Evolutionary conservation across 2,797 vertebrate species (phyloP).

Genomic region (Pseudochirops cupreus): DNA sequence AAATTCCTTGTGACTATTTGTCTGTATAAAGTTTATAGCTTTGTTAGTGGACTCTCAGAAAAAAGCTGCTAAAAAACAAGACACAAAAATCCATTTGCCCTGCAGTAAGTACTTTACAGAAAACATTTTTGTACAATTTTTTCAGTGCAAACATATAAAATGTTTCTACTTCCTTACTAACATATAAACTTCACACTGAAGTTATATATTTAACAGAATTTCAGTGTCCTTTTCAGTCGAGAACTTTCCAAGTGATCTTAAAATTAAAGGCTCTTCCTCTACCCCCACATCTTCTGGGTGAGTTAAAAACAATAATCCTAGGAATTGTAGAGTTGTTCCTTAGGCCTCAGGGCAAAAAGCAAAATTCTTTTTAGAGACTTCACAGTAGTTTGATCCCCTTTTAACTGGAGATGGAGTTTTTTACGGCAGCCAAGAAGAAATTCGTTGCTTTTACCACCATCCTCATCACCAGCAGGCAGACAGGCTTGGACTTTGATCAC

Average conservation of each 20-base stretch:
- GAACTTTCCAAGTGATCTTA: slow-evolving; percentile 55
- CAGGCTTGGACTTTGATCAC: slow-evolving; percentile 41
- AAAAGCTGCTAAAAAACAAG: slow-evolving; percentile 57
- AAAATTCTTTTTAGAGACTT: slow-evolving; percentile 19
- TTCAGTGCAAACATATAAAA: slow-evolving; percentile 2
- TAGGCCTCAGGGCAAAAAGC: slow-evolving; percentile 42
- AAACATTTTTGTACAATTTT: background rate
- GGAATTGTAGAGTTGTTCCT: slow-evolving; percentile 36
- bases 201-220: slow-evolving; percentile 15
- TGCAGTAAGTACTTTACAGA: background rate
- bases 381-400: slow-evolving; percentile 23
- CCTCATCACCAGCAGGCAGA: slow-evolving; percentile 25
- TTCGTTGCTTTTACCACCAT: slow-evolving; percentile 19
- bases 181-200: slow-evolving; percentile 27
- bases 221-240: slow-evolving; percentile 53
- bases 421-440: background rate
- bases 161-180: background rate
- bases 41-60: slow-evolving; percentile 25
- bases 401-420: slow-evolving; percentile 61
- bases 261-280: slow-evolving; percentile 33
- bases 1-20: slow-evolving; percentile 12
- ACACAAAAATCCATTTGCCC: slow-evolving; percentile 13
- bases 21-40: slow-evolving; percentile 44
- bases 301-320: slow-evolving; percentile 5
- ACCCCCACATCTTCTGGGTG: slow-evolving; percentile 7